Conservation (phyloP, 2,797 vertebrate genomes). For the Pipistrellus nathusii region DNA sequence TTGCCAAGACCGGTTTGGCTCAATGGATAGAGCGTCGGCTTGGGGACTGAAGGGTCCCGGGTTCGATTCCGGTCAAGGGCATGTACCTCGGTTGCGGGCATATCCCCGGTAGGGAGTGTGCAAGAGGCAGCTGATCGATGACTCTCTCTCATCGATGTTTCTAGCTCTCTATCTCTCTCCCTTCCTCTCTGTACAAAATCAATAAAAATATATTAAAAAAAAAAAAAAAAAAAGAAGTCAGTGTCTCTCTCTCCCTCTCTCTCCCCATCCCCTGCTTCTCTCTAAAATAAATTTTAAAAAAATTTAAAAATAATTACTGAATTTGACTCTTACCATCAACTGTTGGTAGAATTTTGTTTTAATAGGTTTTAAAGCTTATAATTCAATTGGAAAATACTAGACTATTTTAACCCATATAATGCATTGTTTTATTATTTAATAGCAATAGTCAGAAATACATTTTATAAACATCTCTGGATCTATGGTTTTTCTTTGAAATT, state of each 20-base stretch:
- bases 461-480: constrained; percentile 13
- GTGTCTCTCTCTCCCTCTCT: background rate
- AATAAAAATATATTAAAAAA: too few species aligned
- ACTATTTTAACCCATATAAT: background rate
- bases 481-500: constrained; percentile 18
- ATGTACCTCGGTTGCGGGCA: too few species aligned
- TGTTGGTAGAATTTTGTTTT: constrained; percentile 32
- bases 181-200: too few species aligned
- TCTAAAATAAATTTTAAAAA: background rate
- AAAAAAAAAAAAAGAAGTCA: too few species aligned
- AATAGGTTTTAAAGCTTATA: background rate
- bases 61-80: too few species aligned
- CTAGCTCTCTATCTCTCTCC: too few species aligned
- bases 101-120: too few species aligned
- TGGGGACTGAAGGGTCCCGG: too few species aligned
- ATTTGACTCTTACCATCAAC: background rate
- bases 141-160: too few species aligned
- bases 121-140: too few species aligned
- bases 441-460: background rate
- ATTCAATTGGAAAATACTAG: background rate
- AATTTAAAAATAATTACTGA: background rate
- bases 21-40: too few species aligned
- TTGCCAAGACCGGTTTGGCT: too few species aligned
- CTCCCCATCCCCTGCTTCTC: background rate
- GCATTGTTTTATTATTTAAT: constrained; percentile 14